Evolutionary conservation across 64 coral and sea anemone genomes (phyloP).

Genomic region (Dendronephthya gigantea): DNA sequence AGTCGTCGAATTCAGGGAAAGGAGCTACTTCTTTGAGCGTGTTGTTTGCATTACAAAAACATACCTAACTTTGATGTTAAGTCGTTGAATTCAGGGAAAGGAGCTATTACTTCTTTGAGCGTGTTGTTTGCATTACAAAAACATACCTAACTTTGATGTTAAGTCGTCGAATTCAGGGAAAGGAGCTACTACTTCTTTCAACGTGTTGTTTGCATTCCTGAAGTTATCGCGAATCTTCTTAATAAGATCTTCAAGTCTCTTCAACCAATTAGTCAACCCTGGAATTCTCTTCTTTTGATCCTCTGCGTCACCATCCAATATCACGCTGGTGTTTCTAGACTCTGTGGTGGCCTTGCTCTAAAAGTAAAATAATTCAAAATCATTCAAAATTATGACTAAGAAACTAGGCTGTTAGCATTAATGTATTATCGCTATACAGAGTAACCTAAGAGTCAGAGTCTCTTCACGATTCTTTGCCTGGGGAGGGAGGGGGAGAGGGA

Average conservation of each 20-base stretch:
- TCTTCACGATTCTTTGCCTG: too few relatives aligned
- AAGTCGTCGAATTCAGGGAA: not conserved
- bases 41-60: too few relatives aligned
- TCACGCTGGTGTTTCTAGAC: not conserved
- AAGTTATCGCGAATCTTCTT: not conserved
- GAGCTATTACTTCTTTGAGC: not conserved
- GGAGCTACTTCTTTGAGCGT: too few relatives aligned
- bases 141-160: not conserved
- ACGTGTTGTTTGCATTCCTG: not conserved
- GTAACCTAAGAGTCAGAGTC: too few relatives aligned
- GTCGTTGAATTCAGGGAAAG: too few relatives aligned
- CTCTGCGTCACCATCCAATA: not conserved
- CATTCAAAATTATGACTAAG: not conserved
- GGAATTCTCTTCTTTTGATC: not conserved
- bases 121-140: not conserved
- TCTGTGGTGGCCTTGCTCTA: not conserved
- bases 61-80: too few relatives aligned
- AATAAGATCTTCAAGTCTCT: not conserved
- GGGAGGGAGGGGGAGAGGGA: too few relatives aligned
- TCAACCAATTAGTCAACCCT: not conserved
- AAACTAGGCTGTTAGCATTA: not conserved
- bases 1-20: too few relatives aligned
- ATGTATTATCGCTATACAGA: too few relatives aligned
- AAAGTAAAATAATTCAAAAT: not conserved
- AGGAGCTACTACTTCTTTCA: not conserved